Base-by-base conservation (phyloP, 2,888 invertebrate species). In the Amorpha juglandis region DNA sequence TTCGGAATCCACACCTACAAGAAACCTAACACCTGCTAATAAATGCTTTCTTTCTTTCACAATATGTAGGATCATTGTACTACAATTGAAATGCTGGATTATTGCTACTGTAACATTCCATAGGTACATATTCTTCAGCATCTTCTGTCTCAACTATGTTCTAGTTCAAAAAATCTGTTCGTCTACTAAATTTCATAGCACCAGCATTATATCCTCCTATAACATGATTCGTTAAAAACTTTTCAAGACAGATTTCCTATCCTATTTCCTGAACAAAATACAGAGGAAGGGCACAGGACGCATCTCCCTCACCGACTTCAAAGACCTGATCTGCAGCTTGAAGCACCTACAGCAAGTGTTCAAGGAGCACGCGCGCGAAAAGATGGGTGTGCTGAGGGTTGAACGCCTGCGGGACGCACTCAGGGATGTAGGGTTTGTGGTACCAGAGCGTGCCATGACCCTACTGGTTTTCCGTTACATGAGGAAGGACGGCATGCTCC, bases 341-440 rank as follows among this genome's bases (percentile, higher is more conserved):
- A 98, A 98, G 81, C 95, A 96, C 69, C 98, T 98, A 98, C 98
- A 98, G 81, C 95, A 96, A 27, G 83, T 97, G 1, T 98, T 98
- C 88, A 97, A 97, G 86, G 96, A 96, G 75, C 98, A 98, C 83
- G 97, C 98, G 7, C 96, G 97, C 79, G 98, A 98, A 84, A 98
- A 98, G 86, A 97, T 97, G 68, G 98, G 98, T 1, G 97, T 98
- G 14, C 89, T 98, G 38, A 95, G 97, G 76, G 98, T 98, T 0
- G 98, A 98, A 88, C 93, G 97, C 70, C 90, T 98, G 65, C 93
- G 96, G 42, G 98, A 98, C 79, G 98, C 98, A 0, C 90, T 98
- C 0, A 92, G 95, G 27, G 98, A 98, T 90, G 96, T 98, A 16
- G 98, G 98, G 4, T 98, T 98, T 82, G 96, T 97, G 78, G 90